Conservation (phyloP, 2,113 vertebrate species). For the Alethe castanea region DNA sequence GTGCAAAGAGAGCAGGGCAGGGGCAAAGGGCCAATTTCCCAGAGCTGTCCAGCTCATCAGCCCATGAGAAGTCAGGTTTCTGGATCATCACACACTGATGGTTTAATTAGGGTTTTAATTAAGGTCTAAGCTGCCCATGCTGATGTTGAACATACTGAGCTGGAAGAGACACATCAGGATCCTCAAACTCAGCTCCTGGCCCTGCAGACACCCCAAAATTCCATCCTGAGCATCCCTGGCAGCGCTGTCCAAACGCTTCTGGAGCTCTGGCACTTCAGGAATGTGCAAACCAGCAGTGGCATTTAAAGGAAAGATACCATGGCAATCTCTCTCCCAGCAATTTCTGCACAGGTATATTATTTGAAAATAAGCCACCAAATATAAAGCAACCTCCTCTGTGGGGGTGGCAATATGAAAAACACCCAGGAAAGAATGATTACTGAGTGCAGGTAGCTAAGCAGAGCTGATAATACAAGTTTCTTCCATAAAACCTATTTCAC, state of each 20-base stretch:
- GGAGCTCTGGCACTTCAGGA: background rate
- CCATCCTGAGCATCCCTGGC: background rate
- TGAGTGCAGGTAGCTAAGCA: background rate
- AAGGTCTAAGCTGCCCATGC: background rate
- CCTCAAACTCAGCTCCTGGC: rapidly evolving
- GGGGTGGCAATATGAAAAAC: background rate
- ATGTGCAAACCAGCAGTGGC: rapidly evolving
- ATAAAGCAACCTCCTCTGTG: background rate
- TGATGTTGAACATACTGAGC: background rate
- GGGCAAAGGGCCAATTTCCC: background rate
- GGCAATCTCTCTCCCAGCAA: background rate
- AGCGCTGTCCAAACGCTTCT: rapidly evolving
- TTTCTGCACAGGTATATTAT: background rate
- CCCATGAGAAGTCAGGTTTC: background rate
- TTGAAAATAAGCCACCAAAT: background rate
- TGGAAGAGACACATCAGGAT: background rate
- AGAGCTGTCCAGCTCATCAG: background rate
- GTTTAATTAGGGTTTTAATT: background rate
- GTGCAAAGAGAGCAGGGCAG: background rate
- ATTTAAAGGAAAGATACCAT: background rate
- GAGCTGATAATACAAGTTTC: background rate
- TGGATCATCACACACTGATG: background rate
- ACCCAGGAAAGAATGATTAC: background rate
- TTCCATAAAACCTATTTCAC: background rate
- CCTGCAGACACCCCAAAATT: background rate